Conservation (phyloP, 2,113 vertebrate genomes). For the Ailuropoda melanoleuca region DNA sequence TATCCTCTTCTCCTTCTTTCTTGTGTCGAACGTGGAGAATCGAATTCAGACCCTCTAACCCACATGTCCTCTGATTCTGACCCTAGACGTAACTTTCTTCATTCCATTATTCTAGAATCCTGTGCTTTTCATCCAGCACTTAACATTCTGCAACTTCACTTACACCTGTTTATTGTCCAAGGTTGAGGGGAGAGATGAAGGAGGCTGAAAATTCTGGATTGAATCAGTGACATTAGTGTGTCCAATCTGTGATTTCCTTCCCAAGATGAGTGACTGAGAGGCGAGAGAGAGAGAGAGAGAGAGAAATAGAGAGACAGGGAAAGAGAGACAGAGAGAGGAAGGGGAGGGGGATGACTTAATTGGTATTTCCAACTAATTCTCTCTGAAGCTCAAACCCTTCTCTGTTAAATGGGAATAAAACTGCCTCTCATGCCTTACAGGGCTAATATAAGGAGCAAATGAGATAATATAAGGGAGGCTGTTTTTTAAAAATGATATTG, state of each 20-base stretch:
- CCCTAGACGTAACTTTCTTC: neutral
- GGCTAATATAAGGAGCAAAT: neutral
- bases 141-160: neutral
- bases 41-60: neutral
- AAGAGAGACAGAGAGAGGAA: neutral
- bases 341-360: neutral
- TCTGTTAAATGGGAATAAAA: neutral
- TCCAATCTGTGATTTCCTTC: neutral
- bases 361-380: neutral
- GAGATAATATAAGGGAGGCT: neutral
- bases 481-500: neutral
- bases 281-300: too few relatives aligned
- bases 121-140: neutral
- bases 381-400: constrained; percentile 8
- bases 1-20: neutral
- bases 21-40: neutral
- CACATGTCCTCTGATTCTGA: neutral
- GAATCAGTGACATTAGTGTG: neutral
- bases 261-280: neutral
- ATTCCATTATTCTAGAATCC: neutral
- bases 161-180: neutral
- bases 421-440: neutral
- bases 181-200: neutral
- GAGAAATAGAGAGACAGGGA: too few relatives aligned
- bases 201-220: neutral